A percentile compares a stretch with the other conserved stretches of the same genome.
Conservation (phyloP, 2,113 vertebrate species). For the Taurulus bubalis region DNA sequence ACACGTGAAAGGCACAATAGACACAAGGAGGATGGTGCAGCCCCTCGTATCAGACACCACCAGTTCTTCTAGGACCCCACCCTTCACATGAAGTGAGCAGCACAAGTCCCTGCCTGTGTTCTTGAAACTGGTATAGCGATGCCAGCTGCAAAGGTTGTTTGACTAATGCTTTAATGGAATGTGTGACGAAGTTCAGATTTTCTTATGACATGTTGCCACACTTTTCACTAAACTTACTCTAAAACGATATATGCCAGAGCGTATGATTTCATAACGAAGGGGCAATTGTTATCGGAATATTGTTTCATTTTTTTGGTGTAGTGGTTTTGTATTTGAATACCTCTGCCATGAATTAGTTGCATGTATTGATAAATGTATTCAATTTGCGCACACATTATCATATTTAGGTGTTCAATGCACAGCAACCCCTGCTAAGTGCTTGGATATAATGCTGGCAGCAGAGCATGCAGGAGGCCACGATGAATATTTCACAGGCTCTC, state of each 20-base stretch:
- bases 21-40: conserved; percentile 19
- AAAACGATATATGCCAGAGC: neutral
- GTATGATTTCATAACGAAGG: neutral
- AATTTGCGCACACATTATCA: neutral
- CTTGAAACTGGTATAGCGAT: conserved; percentile 25
- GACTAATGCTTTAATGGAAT: conserved; percentile 6
- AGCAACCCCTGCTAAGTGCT: conserved; percentile 16
- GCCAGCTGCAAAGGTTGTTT: neutral
- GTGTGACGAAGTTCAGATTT: conserved; percentile 4
- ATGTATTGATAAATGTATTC: fast-evolving
- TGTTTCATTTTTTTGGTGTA: neutral
- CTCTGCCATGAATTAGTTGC: neutral
- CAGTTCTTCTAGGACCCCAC: conserved; percentile 51
- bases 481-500: conserved; percentile 76
- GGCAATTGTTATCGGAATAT: neutral
- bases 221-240: neutral
- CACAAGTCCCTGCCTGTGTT: conserved; percentile 50
- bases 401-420: neutral
- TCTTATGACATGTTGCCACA: neutral
- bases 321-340: neutral
- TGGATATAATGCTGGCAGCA: conserved; percentile 31
- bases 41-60: conserved; percentile 46
- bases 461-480: conserved; percentile 59
- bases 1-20: neutral
- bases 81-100: conserved; percentile 21